Evolutionary conservation across 2,888 invertebrate species (phyloP).

Genomic region (Galeopsomyia nigrocyanea): DNA sequence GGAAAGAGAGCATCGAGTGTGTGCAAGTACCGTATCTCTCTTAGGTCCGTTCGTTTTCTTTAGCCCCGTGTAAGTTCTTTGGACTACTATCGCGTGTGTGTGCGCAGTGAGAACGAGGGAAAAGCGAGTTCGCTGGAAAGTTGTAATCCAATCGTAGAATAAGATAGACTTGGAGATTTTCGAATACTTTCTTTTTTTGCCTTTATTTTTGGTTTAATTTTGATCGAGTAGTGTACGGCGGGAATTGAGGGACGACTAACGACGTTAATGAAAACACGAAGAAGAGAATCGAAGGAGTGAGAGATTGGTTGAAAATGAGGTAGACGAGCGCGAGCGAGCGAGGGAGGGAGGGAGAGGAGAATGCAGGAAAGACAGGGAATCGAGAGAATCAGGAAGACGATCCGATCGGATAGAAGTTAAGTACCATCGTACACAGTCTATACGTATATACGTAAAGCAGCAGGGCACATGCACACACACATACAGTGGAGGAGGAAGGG

Average conservation of each 20-base stretch:
- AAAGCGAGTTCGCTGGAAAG: constrained; percentile 28
- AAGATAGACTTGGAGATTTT: too few species aligned
- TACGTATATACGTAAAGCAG: background rate
- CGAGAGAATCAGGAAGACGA: constrained; percentile 45
- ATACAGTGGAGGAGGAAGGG: constrained; percentile 43
- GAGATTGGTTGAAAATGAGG: constrained; percentile 40
- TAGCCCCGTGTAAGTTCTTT: constrained; percentile 29
- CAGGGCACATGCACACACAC: background rate
- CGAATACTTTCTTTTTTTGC: too few species aligned
- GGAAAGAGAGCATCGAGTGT: constrained; percentile 19
- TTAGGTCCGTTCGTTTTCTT: constrained; percentile 13
- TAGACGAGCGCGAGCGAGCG: constrained; percentile 3
- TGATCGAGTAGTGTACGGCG: too few species aligned
- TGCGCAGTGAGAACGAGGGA: background rate
- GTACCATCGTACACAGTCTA: constrained; percentile 4
- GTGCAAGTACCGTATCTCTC: constrained; percentile 1
- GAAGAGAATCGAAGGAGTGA: constrained; percentile 38
- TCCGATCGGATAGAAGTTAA: constrained; percentile 46
- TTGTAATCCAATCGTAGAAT: constrained; percentile 17
- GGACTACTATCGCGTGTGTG: background rate
- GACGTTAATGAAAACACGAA: background rate
- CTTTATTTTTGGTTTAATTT: too few species aligned
- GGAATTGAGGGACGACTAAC: too few species aligned
- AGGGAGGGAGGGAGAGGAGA: constrained; percentile 26
- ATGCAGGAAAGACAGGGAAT: constrained; percentile 38